phyloP scores from a whole-genome alignment of 2,797 vertebrate genomes.

The Tangara arthus region DNA sequence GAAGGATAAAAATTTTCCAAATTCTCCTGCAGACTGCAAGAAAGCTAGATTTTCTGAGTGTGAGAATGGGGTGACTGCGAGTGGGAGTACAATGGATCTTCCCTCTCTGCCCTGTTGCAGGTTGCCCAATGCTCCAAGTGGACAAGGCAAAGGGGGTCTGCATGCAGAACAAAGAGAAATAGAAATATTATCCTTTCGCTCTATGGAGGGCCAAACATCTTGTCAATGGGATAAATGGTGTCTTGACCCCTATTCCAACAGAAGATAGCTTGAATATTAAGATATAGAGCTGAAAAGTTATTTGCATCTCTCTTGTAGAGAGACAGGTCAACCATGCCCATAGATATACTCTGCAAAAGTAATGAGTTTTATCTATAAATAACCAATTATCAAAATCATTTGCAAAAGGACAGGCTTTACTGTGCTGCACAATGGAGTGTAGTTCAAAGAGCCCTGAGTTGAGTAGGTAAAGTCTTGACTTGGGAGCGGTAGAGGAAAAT shows the following conservation, averaged over 20 bases:
- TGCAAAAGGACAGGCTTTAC: neutral
- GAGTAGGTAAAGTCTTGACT: neutral
- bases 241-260: neutral
- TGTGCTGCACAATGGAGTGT: neutral
- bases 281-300: neutral
- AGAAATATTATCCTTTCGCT: neutral
- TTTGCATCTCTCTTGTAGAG: neutral
- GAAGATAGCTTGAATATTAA: neutral
- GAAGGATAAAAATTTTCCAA: neutral
- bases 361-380: neutral
- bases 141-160: neutral
- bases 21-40: neutral
- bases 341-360: neutral
- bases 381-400: neutral
- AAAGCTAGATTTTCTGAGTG: neutral
- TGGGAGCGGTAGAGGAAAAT: neutral
- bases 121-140: neutral
- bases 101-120: neutral
- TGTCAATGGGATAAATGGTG: neutral
- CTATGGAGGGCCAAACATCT: neutral
- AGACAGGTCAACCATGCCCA: neutral
- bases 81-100: neutral
- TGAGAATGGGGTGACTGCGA: neutral
- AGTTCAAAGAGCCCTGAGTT: neutral
- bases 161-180: neutral